Evolutionary conservation across 2,888 invertebrate genomes (phyloP).

Genomic region (Vesta saturnalis): DNA sequence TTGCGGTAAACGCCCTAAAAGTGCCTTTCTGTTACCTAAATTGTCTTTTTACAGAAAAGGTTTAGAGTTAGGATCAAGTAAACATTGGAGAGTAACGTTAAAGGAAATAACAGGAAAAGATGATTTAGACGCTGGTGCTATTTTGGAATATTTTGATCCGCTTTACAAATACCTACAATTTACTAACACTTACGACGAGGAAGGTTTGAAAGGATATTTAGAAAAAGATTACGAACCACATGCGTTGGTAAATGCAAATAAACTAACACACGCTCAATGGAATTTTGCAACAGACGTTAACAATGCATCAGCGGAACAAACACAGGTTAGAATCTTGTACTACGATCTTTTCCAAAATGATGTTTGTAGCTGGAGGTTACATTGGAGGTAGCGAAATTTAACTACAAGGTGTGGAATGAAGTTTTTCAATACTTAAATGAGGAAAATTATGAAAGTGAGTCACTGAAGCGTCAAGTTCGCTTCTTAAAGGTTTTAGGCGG

Average conservation of each 20-base stretch:
- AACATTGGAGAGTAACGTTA: constrained; percentile 69
- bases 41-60: constrained; percentile 61
- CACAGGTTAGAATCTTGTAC: constrained; percentile 46
- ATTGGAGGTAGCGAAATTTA: constrained; percentile 51
- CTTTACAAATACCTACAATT: constrained; percentile 63
- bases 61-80: constrained; percentile 62
- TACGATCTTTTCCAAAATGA: too few species aligned
- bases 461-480: constrained; percentile 60
- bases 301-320: constrained; percentile 46
- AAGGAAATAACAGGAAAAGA: constrained; percentile 66
- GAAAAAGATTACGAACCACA: constrained; percentile 41
- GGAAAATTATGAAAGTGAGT: constrained; percentile 57
- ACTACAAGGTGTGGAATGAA: constrained; percentile 58
- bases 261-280: constrained; percentile 55
- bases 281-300: constrained; percentile 56
- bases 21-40: background rate
- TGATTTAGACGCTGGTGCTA: constrained; percentile 65
- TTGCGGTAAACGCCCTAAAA: constrained; percentile 65
- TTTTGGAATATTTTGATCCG: constrained; percentile 69
- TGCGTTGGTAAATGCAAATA: constrained; percentile 50
- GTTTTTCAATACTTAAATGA: constrained; percentile 55
- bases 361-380: constrained; percentile 48
- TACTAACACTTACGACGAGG: constrained; percentile 24
- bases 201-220: constrained; percentile 40
- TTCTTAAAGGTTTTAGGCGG: constrained; percentile 62